Evolutionary conservation across 2,888 invertebrate species (phyloP), one percentile per base, ranked within the genome.

Genomic region (Lithophane ornitopus): DNA sequence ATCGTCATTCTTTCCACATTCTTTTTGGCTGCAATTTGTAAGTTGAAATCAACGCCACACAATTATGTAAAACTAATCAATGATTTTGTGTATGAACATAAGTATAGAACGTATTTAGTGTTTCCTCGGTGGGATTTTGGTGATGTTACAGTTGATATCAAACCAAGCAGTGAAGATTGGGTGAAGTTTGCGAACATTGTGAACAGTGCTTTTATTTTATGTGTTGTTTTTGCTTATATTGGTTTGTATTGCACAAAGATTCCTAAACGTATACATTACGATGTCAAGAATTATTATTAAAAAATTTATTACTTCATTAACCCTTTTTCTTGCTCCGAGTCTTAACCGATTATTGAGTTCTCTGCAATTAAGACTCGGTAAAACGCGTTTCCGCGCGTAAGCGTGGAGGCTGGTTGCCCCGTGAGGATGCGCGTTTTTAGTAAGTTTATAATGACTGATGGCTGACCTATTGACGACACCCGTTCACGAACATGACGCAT

Each of bases 181-280:
- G 76, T 69, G 2, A 85, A 89, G 69, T 91, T 93, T 56, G 87
- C 88, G 0, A 90, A 88, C 79, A 80, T 90, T 41, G 44, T 90
- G 0, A 93, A 93, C 73, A 87, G 85, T 79, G 56, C 87, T 19
- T 88, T 82, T 66, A 71, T 82, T 16, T 70, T 82, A 12, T 46
- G 88, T 28, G 69, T 85, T 46, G 19, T 86, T 46, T 63, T 86
- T 65, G 78, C 84, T n/a, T 92, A 92, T 76, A 54, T 91, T 39
- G 75, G 76, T 76, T 70, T 92, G 74, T 92, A 89, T 78, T 52
- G 54, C 39, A 26, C 78, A 22, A 87, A 82, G 44, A 85, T 93
- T 52, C 93, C 93, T 16, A 82, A 85, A 56, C 85, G 78, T 19
- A n/a, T 39, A 44, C 4, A 39, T 39, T 1, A n/a, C 2, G 34